These are phyloP conservation scores for Oreotragus oreotragus DNA, from an alignment of 2,113 vertebrate genomes.

Conservation along the genomic window DNA sequence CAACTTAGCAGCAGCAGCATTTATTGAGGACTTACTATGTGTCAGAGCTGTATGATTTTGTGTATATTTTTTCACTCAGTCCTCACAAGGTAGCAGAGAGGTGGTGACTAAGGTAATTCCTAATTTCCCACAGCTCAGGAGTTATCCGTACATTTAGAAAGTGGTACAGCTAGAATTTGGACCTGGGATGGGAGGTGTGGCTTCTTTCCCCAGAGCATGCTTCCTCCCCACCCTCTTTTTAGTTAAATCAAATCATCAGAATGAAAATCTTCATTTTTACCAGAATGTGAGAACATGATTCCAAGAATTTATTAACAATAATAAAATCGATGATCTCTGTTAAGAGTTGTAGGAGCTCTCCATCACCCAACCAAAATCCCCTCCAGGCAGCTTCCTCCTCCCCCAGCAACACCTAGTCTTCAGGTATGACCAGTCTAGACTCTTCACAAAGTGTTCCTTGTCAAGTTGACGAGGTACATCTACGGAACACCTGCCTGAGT, in stretches of 20 bases:
- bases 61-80: neutral
- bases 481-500: constrained; percentile 50
- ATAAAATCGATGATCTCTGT: neutral
- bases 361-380: neutral
- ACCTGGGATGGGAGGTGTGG: neutral
- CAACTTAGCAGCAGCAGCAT: neutral
- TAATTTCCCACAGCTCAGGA: neutral
- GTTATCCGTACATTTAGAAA: neutral
- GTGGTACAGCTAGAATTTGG: neutral
- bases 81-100: neutral
- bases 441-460: neutral
- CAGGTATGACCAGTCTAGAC: neutral
- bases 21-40: neutral
- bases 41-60: neutral
- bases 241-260: neutral
- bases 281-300: neutral
- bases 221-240: neutral
- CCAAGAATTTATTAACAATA: neutral
- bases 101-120: neutral
- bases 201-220: neutral
- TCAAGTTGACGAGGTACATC: neutral
- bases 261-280: constrained; percentile 15
- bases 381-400: neutral
- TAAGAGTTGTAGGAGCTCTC: neutral
- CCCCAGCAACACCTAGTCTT: neutral